These are phyloP conservation scores for Malurus melanocephalus DNA, from an alignment of 2,113 vertebrate species.

Conservation along the genomic window DNA sequence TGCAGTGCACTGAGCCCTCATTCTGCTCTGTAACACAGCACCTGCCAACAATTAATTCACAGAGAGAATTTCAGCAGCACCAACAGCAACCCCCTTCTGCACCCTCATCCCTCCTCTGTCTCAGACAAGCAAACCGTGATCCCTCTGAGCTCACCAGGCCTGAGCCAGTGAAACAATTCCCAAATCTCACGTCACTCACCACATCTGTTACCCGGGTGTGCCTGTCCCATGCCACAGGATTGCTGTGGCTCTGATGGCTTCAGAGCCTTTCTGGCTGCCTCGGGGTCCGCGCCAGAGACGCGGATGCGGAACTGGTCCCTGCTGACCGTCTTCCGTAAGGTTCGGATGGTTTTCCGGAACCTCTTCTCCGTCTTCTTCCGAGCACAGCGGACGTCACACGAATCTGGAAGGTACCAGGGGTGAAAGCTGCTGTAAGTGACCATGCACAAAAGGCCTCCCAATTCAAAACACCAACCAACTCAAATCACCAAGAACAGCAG, in stretches of 20 bases:
- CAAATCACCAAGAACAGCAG: not conserved
- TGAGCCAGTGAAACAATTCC: not conserved
- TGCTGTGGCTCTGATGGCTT: slow-evolving; percentile 70
- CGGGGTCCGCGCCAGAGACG: slow-evolving; percentile 81
- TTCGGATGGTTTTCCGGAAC: slow-evolving; percentile 89
- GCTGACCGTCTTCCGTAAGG: slow-evolving; percentile 88
- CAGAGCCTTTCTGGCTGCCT: slow-evolving; percentile 76
- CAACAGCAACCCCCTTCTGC: not conserved
- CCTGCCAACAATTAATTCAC: accelerated
- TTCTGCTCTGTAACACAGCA: not conserved
- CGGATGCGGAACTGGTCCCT: slow-evolving; percentile 92
- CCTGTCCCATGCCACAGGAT: slow-evolving; percentile 80
- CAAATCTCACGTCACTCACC: slow-evolving; percentile 75
- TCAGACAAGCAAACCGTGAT: accelerated
- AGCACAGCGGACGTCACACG: slow-evolving; percentile 86
- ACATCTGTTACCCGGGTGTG: slow-evolving; percentile 81
- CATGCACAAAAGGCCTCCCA: not conserved
- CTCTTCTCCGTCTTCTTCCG: slow-evolving; percentile 88
- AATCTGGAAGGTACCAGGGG: slow-evolving; percentile 77
- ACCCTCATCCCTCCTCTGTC: not conserved
- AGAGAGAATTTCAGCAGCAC: not conserved
- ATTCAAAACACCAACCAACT: not conserved
- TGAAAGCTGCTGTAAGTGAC: not conserved
- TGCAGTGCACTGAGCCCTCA: not conserved
- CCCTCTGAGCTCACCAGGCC: not conserved